A percentile compares a stretch with the other conserved stretches of the same genome.
Conservation (phyloP, 1,140 invertebrate genomes). For the Drosophila chauvacae region DNA sequence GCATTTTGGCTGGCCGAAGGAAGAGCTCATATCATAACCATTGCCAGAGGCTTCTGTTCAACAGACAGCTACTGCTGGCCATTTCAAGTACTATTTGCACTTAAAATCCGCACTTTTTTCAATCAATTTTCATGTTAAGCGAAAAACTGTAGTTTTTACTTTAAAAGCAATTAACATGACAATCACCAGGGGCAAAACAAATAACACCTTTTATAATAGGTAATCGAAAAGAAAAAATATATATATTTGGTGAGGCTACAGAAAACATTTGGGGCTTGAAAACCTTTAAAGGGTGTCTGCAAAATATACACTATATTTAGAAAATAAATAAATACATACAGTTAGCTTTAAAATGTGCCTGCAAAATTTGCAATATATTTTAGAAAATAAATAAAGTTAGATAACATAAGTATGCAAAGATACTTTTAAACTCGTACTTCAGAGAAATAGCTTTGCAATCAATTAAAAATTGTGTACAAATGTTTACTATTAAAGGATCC, state of each 20-base stretch:
- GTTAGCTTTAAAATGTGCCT: not conserved
- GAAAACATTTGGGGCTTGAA: not conserved
- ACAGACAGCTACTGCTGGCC: slow-evolving; percentile 10
- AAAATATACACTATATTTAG: not conserved
- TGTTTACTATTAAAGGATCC: rapidly evolving
- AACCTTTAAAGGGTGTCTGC: not conserved
- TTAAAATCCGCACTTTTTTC: slow-evolving; percentile 19
- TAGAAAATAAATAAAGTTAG: not conserved
- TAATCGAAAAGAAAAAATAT: too few relatives aligned
- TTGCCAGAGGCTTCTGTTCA: slow-evolving; percentile 8
- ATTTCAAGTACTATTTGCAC: slow-evolving; percentile 35
- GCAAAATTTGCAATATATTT: not conserved
- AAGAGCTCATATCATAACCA: slow-evolving; percentile 13
- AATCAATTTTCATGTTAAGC: slow-evolving; percentile 1
- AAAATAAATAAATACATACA: not conserved
- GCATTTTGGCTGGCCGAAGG: not conserved
- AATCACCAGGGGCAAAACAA: not conserved
- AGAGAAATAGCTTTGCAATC: too few relatives aligned
- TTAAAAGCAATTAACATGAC: slow-evolving; percentile 11
- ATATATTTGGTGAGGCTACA: not conserved
- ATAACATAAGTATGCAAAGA: not conserved
- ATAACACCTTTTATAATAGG: slow-evolving; percentile 1
- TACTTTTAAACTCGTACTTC: too few relatives aligned
- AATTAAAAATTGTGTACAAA: too few relatives aligned
- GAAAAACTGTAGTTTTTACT: slow-evolving; percentile 20